Evolutionary conservation across 2,113 vertebrate species (phyloP), one percentile per base, ranked within the genome.

Genomic region (Columbina picui): DNA sequence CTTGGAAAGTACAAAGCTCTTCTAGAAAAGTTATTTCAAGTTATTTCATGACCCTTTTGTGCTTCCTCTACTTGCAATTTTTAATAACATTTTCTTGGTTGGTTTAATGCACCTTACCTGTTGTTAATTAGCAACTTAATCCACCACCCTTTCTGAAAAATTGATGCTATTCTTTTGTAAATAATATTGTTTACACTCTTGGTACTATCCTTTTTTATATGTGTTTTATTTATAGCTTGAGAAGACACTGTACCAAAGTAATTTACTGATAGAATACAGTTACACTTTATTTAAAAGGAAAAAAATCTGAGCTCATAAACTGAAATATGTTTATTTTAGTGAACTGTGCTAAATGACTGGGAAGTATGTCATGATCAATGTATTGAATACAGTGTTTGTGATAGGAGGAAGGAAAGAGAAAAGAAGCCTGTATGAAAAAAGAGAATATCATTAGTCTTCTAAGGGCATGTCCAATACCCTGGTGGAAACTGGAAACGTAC

Each of bases 341-440:
- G 84, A 89, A 68, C 64, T 63, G 19, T 78, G 65, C 43, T 81
- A 89, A 92, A 68, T 91, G 80, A 43, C 39, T 94, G 49, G 63
- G 84, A 95, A 92, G 52, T 64, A 49, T 70, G 71, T 89, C 38
- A 81, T 84, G 73, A 92, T 63, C 50, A 15, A n/a, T 93, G 38
- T 41, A 43, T 87, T 70, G 27, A 91, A 56, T 59, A 47, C 61
- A 71, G 34, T n/a, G 36, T 76, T 87, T 85, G 47, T 94, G 89
- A 76, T 39, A 89, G 53, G n/a, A 78, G 26, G 56, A 84, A 89
- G 61, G 94, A 86, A 88, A 52, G 63, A 79, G 57, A 65, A 52
- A 34, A 86, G 26, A 84, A 79, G 17, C 8, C 34, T 86, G 79
- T 76, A 84, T 61, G n/a, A 71, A 52, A 55, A 84, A 83, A 83